phyloP scores from a whole-genome alignment of 2,113 vertebrate species.

The Leptocoma aspasia region DNA sequence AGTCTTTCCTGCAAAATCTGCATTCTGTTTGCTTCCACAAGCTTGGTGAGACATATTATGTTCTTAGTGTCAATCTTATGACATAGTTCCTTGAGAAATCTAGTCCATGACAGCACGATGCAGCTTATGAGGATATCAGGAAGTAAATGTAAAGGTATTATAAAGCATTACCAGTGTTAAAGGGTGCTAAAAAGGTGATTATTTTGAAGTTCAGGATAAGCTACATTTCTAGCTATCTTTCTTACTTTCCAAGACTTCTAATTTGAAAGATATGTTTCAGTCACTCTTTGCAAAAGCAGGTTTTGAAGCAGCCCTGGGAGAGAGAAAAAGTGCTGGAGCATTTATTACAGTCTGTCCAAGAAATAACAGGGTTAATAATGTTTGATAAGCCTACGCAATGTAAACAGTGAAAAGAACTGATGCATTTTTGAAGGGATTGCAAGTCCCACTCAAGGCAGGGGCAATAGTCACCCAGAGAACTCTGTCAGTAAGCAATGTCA shows the following conservation, averaged over 20 bases:
- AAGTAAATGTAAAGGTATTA: conserved; percentile 14
- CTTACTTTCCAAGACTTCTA: conserved; percentile 21
- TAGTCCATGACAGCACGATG: neutral
- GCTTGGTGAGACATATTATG: neutral
- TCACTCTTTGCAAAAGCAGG: conserved; percentile 34
- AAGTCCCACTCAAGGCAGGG: conserved; percentile 41
- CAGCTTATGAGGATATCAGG: conserved; percentile 6
- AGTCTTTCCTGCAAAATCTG: neutral
- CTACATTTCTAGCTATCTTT: conserved; percentile 12
- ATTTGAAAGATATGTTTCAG: conserved; percentile 61
- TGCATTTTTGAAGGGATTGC: conserved; percentile 73
- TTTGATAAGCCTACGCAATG: conserved; percentile 59
- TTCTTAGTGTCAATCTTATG: neutral
- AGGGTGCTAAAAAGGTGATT: conserved; percentile 26
- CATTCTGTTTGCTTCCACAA: neutral
- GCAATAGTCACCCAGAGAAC: conserved; percentile 58
- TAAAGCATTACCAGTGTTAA: conserved; percentile 29
- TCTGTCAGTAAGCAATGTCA: conserved; percentile 60
- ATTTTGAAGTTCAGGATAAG: neutral
- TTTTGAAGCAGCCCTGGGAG: conserved; percentile 42
- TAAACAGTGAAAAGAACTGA: conserved; percentile 65
- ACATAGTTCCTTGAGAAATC: neutral
- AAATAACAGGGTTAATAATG: conserved; percentile 68
- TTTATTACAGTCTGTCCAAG: conserved; percentile 60
- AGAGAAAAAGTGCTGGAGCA: conserved; percentile 12